Base-by-base conservation (phyloP, 2,113 vertebrate species). In the Heloderma charlesbogerti region DNA sequence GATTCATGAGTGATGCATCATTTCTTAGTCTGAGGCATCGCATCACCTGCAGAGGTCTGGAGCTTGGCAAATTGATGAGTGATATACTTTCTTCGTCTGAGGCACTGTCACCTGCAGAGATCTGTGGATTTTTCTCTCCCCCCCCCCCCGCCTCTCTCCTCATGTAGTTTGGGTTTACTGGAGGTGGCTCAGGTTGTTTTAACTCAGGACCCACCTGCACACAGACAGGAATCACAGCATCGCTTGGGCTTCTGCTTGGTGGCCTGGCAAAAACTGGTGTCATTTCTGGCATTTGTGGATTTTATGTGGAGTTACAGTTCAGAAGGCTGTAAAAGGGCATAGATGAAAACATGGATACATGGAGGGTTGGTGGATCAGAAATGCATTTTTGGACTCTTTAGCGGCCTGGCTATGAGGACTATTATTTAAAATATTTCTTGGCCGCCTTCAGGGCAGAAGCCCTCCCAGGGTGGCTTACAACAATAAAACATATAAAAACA, bases 1-100 rank as follows among this genome's bases (percentile, higher is more conserved):
- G 57, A 89, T 51, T 88, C 25, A 80, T 37, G 75, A 71, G 78
- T 4, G 27, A 37, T 22, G 80, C 75, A 72, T 83, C 45, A 60
- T 84, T 83, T 45, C 81, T 45, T 74, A 6, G 67, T 57, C 88
- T 25, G 67, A 74, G 80, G 51, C 79, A 15, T 43, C 31, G 5
- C 22, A 6, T 83, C 79, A 74, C 67, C 80, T 60, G 75, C 79
- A 31, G 67, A 72, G 88, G 27, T 72, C 79, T 74, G 45, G 88
- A 74, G 69, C 51, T 71, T 74, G 27, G 88, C n/a, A 57, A 74
- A 83, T 40, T 31, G 88, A 82, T 31, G 79, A 89, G 88, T 57
- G 79, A 71, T 83, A 82, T 54, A 57, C 57, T 88, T 88, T 45
- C 86, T 88, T 63, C 27, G 48, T 54, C 66, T 54, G 40, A 82